Conservation (phyloP, 2,888 invertebrate genomes). For the Callyntrura sp. region DNA sequence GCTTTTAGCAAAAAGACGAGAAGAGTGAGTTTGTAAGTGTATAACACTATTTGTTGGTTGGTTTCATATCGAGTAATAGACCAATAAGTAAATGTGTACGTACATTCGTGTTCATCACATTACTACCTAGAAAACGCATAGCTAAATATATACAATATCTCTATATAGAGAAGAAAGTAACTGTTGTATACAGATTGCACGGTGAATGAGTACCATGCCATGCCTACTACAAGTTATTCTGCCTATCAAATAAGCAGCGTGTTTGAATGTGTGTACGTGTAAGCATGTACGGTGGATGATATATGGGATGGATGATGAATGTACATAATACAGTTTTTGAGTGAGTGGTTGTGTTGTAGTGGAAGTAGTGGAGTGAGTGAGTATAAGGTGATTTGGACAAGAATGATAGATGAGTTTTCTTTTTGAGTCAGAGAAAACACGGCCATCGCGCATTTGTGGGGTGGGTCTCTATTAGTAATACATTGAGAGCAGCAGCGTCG, state of each 20-base stretch:
- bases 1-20: slow-evolving; percentile 57
- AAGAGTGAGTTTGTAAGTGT: background rate
- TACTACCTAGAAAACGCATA: background rate
- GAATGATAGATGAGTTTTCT: slow-evolving; percentile 84
- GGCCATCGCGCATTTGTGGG: slow-evolving; percentile 83
- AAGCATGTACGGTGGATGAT: slow-evolving; percentile 58
- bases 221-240: slow-evolving; percentile 55
- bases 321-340: slow-evolving; percentile 65
- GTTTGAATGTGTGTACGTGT: slow-evolving; percentile 27
- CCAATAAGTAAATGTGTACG: slow-evolving; percentile 39
- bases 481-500: slow-evolving; percentile 61
- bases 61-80: slow-evolving; percentile 40
- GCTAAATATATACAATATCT: background rate
- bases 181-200: slow-evolving; percentile 15
- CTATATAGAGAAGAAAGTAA: background rate
- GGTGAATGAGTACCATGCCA: slow-evolving; percentile 56
- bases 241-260: slow-evolving; percentile 48
- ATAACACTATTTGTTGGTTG: slow-evolving; percentile 21
- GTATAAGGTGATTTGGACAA: slow-evolving; percentile 83
- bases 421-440: slow-evolving; percentile 82
- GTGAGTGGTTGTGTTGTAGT: slow-evolving; percentile 69
- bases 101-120: background rate
- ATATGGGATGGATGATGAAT: slow-evolving; percentile 74
- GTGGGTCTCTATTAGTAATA: slow-evolving; percentile 83
- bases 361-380: slow-evolving; percentile 70